Base-by-base conservation (phyloP, 2,797 vertebrate species). In the Semaprochilodus insignis region DNA sequence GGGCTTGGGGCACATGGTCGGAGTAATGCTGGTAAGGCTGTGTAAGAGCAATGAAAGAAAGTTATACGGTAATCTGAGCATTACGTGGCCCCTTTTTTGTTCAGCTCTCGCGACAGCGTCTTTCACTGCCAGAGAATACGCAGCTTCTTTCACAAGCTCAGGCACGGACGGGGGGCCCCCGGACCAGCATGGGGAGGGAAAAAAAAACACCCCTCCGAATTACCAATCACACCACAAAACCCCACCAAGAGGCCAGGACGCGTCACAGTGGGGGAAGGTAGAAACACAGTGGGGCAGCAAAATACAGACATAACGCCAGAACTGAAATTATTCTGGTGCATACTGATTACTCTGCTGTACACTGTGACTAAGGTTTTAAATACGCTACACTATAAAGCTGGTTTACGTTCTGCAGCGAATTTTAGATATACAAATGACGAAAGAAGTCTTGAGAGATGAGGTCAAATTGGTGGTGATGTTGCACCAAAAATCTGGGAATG, bases 41-140 rank as follows among this genome's bases (percentile, higher is more conserved):
- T 70, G 60, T 60, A 48, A 60, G 67, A 80, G 81, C 76, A 60
- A 74, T 34, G 21, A 79, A 81, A 60, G 69, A 54, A 85, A 91
- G 90, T 87, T 77, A 83, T 89, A 88, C 88, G 90, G 89, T 92
- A 93, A 93, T 92, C 90, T 81, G 85, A 88, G 88, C 87, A 90
- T 93, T 93, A 93, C 89, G 91, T 81, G 85, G 89, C 82, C 91
- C 90, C 31, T 92, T 90, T 93, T 93, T 94, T 91, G 93, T 93
- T 91, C 90, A 91, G 85, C 87, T 83, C 87, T 88, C 90, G 90
- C 60, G 89, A 88, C 88, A 90, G 88, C 90, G 89, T 81, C 89
- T 93, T 79, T 81, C 74, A 76, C 91, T 88, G 87, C 86, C 87
- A 80, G 83, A 91, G 92, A 93, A 91, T 85, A 91, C 90, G 92